Percentiles rank a stretch among this genome's conserved stretches.
phyloP scores from a whole-genome alignment of 2,888 invertebrate species.

The Galerucella nymphaeae region DNA sequence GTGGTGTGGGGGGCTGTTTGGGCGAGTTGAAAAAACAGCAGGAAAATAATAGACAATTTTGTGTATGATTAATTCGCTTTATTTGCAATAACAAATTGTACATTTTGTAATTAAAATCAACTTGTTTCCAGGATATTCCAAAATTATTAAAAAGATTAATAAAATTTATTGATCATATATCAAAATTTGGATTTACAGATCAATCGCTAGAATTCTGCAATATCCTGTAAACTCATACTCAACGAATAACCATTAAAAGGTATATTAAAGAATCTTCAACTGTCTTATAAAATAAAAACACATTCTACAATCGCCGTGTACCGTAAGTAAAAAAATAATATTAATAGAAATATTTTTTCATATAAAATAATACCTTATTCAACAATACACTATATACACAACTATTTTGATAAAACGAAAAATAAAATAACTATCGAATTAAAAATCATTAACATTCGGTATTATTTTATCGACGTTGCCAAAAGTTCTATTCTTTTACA shows the following conservation, averaged over 20 bases:
- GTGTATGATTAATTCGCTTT: slow-evolving; percentile 35
- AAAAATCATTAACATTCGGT: not conserved
- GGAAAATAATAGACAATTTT: no score
- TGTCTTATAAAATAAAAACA: slow-evolving; percentile 41
- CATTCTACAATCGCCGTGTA: slow-evolving; percentile 35
- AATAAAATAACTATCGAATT: not conserved
- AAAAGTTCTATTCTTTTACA: not conserved
- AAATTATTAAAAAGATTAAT: not conserved
- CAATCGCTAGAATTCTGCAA: not conserved
- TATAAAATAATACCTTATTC: slow-evolving; percentile 13
- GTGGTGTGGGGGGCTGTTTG: no score
- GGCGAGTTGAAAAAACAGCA: no score
- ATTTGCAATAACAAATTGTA: slow-evolving; percentile 43
- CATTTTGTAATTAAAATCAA: slow-evolving; percentile 38
- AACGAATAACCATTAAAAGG: slow-evolving; percentile 22
- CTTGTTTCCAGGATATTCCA: slow-evolving; percentile 25
- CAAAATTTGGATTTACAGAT: not conserved
- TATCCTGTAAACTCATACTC: slow-evolving; percentile 3
- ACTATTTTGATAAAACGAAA: slow-evolving; percentile 12
- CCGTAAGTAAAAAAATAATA: slow-evolving; percentile 21
- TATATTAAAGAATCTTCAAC: slow-evolving; percentile 28
- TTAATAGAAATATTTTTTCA: slow-evolving; percentile 25
- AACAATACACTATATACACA: slow-evolving; percentile 20
- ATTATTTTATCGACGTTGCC: not conserved
- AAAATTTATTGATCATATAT: no score